Conservation (phyloP, 2,888 invertebrate genomes). For the Drosophila prostipennis region DNA sequence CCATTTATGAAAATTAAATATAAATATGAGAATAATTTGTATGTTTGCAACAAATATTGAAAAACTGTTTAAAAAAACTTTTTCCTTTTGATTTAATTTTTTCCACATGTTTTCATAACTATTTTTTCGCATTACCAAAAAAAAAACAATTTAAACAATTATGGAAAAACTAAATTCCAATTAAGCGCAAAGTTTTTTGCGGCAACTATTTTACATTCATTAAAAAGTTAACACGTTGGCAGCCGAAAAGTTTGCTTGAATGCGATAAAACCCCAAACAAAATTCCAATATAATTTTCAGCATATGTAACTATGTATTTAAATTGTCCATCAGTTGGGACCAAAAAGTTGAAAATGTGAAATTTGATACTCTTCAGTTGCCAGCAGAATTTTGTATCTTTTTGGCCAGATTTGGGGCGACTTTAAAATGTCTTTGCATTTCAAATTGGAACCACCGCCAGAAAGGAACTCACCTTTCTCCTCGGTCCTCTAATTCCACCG, state of each 20-base stretch:
- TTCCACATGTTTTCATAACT: background rate
- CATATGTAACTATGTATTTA: background rate
- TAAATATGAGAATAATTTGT: no score
- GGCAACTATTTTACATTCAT: slow-evolving; percentile 15
- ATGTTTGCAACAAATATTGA: no score
- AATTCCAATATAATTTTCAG: background rate
- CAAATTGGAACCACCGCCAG: background rate
- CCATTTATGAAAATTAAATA: no score
- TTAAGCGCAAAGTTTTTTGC: slow-evolving; percentile 8
- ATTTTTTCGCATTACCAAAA: background rate
- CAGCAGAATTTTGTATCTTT: no score
- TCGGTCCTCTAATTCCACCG: slow-evolving; percentile 10
- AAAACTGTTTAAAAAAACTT: no score
- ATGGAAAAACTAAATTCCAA: slow-evolving; percentile 1
- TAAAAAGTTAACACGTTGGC: slow-evolving; percentile 7
- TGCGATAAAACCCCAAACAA: background rate
- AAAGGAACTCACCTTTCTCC: slow-evolving; percentile 6
- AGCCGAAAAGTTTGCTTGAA: slow-evolving; percentile 5
- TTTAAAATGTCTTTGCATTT: slow-evolving; percentile 23
- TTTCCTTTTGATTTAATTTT: background rate
- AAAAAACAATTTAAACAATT: slow-evolving; percentile 1
- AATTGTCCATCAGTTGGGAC: background rate
- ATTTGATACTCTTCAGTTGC: background rate
- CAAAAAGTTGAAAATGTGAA: background rate
- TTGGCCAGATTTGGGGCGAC: slow-evolving; percentile 8